Evolutionary conservation across 30 jellyfish, hydroid and myxozoan genomes (phyloP), one percentile per base, ranked within the genome.

Genomic region (Morbakka virulenta): DNA sequence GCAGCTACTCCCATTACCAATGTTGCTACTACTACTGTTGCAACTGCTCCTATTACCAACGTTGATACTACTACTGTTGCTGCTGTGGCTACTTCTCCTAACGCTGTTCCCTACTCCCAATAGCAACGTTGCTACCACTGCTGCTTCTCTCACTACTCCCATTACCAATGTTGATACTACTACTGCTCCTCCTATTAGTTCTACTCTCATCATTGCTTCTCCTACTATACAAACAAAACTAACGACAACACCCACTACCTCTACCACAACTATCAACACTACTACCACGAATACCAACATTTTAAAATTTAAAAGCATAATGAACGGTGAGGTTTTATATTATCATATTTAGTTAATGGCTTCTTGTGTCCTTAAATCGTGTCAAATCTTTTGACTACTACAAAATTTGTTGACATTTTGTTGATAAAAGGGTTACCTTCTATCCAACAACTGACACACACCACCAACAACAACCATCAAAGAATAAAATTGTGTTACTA

Each of bases 11-110:
- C 72, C 23, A 61, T 27, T 21, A 21, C 72, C 21, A 61, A 9
- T 61, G 23, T 27, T 61, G 23, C 23, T 61, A 61, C 72, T 61
- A 61, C 72, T 61, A 61, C 72, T 4, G 12, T 27, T 61, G 22
- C 72, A 4, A 4, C 23, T 61, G 35, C 72, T 21, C 11, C 72
- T 61, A 61, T 27, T 61, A 61, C 72, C 21, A 61, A 9, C 21
- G 22, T 27, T 61, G 22, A 9, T 61, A 61, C 72, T 61, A 61
- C 72, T 61, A 61, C 72, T 61, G 6, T 27, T 61, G 35, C 72
- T 21, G 22, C 72, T 61, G 22, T 27, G 11, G 22, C 72, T 61
- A 61, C 72, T 61, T 6, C 72, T 61, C 13, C 72, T 61, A 26
- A 13, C 21, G n/a, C 62, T 47, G n/a, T n/a, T 47, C 13, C 62